phyloP scores from a whole-genome alignment of 53 echinoderm and acorn worm genomes.

The Paracentrotus lividus region DNA sequence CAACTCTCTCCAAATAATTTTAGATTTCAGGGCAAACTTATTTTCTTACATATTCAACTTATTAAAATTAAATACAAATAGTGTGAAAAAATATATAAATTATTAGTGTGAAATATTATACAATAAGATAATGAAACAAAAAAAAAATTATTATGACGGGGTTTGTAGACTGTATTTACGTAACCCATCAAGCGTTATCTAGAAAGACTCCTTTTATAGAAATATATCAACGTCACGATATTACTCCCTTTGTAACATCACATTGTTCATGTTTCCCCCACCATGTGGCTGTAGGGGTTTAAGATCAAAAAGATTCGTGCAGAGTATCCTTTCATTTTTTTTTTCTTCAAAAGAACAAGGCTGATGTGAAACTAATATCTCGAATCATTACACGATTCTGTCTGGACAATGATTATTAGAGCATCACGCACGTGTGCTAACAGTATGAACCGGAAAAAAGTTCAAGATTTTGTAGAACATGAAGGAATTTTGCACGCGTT shows the following conservation, averaged over 20 bases:
- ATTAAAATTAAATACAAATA: neutral
- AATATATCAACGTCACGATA: neutral
- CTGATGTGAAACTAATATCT: neutral
- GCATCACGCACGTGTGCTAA: neutral
- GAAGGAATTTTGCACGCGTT: neutral
- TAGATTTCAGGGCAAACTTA: too few species aligned
- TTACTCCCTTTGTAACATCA: neutral
- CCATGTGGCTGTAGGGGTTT: neutral
- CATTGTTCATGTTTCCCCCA: neutral
- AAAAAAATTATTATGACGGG: neutral
- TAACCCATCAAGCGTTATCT: neutral
- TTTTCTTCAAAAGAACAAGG: neutral
- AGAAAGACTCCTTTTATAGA: neutral
- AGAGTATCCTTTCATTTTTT: neutral
- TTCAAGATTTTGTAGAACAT: constrained; percentile 24
- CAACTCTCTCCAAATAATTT: neutral
- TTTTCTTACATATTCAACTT: neutral
- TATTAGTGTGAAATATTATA: neutral
- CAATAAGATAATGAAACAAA: neutral
- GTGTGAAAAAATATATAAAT: neutral
- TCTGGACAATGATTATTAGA: neutral
- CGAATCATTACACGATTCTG: constrained; percentile 5
- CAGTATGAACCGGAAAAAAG: neutral
- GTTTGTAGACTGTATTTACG: neutral
- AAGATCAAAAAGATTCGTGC: neutral